Percentiles rank a stretch among this genome's conserved stretches.
Conservation (phyloP, 2,797 vertebrate species). For the Cuculus canorus region DNA sequence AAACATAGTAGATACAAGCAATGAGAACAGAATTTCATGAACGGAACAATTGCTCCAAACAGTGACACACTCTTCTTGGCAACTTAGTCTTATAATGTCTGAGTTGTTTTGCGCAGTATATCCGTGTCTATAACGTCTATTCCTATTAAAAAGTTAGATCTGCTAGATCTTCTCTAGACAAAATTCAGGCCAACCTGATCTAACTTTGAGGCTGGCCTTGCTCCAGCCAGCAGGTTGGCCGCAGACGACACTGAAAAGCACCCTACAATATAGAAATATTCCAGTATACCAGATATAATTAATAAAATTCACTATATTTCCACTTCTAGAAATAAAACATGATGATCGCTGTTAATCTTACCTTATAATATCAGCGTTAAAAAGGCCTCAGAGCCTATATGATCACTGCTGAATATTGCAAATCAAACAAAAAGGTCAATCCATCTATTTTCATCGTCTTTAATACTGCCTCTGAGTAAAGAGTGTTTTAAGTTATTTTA, state of each 20-base stretch:
- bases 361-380: background rate
- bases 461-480: background rate
- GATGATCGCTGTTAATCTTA: background rate
- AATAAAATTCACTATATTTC: background rate
- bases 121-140: background rate
- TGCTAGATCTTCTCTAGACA: background rate
- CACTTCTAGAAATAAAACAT: background rate
- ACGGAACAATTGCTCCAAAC: background rate
- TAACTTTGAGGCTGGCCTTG: background rate
- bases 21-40: background rate
- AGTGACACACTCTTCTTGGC: background rate
- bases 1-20: background rate
- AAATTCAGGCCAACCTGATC: background rate
- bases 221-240: background rate
- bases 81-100: background rate
- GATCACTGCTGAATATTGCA: background rate
- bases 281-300: background rate
- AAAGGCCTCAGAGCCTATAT: background rate
- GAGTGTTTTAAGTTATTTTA: background rate
- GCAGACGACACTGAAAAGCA: background rate
- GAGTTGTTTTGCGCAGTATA: background rate
- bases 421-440: background rate
- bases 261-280: background rate
- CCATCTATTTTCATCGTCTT: background rate
- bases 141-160: background rate